Conservation (phyloP, 1,140 invertebrate species). For the Drosophila subobscura region DNA sequence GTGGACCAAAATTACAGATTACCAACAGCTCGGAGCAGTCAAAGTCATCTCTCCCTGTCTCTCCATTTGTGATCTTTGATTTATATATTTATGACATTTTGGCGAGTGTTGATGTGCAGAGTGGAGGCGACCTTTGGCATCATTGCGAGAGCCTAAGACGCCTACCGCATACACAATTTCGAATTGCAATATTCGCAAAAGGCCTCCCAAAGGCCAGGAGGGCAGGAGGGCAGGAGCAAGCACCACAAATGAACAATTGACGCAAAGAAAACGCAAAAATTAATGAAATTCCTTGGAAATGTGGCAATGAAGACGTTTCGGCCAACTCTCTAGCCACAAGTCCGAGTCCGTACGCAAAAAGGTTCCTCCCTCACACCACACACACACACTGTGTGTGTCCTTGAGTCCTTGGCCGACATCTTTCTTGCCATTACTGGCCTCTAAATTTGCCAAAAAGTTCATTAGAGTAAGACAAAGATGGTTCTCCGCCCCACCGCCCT, state of each 20-base stretch:
- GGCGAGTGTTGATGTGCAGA: too few relatives aligned
- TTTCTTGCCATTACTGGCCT: constrained; percentile 35
- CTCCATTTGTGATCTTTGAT: too few relatives aligned
- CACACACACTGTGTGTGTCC: constrained; percentile 19
- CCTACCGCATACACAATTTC: constrained; percentile 54
- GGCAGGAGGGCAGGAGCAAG: not conserved
- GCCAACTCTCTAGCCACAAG: constrained; percentile 17
- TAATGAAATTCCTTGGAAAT: constrained; percentile 62
- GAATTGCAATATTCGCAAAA: constrained; percentile 32
- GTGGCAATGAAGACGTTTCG: constrained; percentile 55
- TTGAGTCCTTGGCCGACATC: constrained; percentile 12
- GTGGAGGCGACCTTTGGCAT: too few relatives aligned
- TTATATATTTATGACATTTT: too few relatives aligned
- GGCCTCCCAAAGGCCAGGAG: not conserved
- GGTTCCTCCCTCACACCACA: not conserved
- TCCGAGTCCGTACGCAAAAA: constrained; percentile 15
- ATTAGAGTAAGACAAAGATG: constrained; percentile 58
- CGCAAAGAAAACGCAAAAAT: constrained; percentile 60
- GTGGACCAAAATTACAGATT: constrained; percentile 29
- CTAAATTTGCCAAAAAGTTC: constrained; percentile 66
- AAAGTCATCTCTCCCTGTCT: too few relatives aligned
- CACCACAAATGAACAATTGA: constrained; percentile 62
- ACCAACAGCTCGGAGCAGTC: not conserved
- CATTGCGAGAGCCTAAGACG: too few relatives aligned
- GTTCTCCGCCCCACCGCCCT: not conserved